Conservation (phyloP, 2,888 invertebrate genomes). For the Griposia aprilina region DNA sequence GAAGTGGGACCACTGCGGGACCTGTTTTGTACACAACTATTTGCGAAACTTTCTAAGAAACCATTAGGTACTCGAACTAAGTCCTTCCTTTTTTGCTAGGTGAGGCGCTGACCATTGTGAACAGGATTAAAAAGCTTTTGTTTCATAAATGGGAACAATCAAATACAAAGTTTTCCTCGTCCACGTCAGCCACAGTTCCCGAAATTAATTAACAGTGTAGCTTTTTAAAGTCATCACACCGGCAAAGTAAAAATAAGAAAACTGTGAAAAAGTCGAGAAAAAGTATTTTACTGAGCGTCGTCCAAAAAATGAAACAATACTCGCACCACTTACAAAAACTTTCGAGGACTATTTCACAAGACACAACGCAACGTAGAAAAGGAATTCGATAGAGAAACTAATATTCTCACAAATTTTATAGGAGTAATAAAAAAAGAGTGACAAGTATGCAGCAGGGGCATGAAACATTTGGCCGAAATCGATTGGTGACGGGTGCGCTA, state of each 20-base stretch:
- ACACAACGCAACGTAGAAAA: slow-evolving; percentile 48
- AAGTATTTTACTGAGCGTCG: slow-evolving; percentile 7
- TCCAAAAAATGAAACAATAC: slow-evolving; percentile 31
- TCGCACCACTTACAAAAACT: slow-evolving; percentile 34
- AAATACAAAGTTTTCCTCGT: slow-evolving; percentile 15
- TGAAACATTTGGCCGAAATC: slow-evolving; percentile 81
- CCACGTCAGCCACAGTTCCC: slow-evolving; percentile 17
- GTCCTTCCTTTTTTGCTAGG: not conserved
- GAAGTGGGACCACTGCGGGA: not conserved
- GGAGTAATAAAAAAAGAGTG: slow-evolving; percentile 72
- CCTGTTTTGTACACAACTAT: slow-evolving; percentile 2
- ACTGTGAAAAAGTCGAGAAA: not conserved
- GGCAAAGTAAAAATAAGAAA: not conserved
- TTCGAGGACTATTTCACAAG: slow-evolving; percentile 45
- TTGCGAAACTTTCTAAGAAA: not conserved
- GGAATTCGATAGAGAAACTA: slow-evolving; percentile 64
- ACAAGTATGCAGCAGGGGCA: slow-evolving; percentile 81
- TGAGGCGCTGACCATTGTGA: not conserved
- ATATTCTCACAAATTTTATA: slow-evolving; percentile 64
- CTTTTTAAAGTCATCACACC: slow-evolving; percentile 17
- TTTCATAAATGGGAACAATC: slow-evolving; percentile 34
- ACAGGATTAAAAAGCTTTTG: not conserved
- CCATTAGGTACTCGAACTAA: not conserved
- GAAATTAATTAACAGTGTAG: slow-evolving; percentile 22
- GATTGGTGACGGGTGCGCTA: slow-evolving; percentile 82